These are phyloP conservation scores for Polymixis flavicincta DNA, from an alignment of 2,888 invertebrate species.

Conservation along the genomic window DNA sequence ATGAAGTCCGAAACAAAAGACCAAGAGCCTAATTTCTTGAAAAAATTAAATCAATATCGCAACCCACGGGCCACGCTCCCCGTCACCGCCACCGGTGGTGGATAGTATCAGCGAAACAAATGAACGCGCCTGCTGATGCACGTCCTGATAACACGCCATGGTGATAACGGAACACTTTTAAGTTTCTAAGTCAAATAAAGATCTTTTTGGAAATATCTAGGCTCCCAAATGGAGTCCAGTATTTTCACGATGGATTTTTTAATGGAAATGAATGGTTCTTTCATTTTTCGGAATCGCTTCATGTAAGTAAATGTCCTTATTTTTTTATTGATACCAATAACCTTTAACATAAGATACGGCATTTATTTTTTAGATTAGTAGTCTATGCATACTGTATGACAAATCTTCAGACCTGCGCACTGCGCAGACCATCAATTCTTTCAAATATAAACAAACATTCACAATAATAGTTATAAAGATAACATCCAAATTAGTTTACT, in stretches of 20 bases:
- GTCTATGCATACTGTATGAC: background rate
- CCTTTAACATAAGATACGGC: too few species aligned
- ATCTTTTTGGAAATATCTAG: background rate
- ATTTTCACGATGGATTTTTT: background rate
- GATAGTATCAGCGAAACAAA: constrained; percentile 51
- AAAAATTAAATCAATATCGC: background rate
- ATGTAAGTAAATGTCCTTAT: background rate
- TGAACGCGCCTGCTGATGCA: constrained; percentile 49
- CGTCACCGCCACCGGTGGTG: constrained; percentile 22
- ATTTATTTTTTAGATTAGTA: too few species aligned
- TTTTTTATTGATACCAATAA: background rate
- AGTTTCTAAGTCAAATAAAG: background rate
- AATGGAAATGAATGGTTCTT: background rate
- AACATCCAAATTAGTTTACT: constrained; percentile 67
- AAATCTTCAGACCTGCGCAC: background rate
- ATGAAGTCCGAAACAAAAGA: background rate
- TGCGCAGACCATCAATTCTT: constrained; percentile 5
- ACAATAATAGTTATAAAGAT: constrained; percentile 50
- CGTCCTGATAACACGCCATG: constrained; percentile 45
- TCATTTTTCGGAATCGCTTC: background rate
- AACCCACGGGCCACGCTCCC: constrained; percentile 4
- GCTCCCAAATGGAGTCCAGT: background rate
- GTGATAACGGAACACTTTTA: constrained; percentile 12
- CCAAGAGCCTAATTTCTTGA: background rate
- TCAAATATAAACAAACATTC: constrained; percentile 45